phyloP scores from a whole-genome alignment of 1,140 invertebrate species.

The Eriosoma lanigerum region DNA sequence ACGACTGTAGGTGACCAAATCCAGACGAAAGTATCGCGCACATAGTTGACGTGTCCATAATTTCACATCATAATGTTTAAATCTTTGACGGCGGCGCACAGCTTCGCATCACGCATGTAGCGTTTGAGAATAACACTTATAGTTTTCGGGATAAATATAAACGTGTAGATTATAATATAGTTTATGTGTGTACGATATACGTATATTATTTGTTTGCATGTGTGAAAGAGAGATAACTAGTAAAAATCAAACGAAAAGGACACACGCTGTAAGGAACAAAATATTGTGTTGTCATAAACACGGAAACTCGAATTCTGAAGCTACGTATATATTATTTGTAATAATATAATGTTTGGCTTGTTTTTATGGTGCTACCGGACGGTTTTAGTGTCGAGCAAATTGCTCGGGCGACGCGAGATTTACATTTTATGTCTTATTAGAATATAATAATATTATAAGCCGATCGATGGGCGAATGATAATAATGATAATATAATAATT shows the following conservation, averaged over 20 bases:
- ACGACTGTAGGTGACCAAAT: neutral
- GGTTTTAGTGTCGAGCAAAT: constrained; percentile 33
- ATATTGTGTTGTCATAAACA: no score
- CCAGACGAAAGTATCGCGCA: neutral
- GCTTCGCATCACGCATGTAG: neutral
- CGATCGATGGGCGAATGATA: constrained; percentile 17
- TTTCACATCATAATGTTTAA: no score
- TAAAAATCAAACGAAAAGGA: no score
- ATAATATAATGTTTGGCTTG: neutral
- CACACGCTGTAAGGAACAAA: no score
- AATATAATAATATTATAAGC: neutral
- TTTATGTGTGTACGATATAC: no score
- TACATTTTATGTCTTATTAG: constrained; percentile 10
- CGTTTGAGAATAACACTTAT: neutral
- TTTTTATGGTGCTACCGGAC: constrained; percentile 41
- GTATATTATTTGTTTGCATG: no score
- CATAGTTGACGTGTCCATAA: neutral
- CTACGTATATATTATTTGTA: no score
- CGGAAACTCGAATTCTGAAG: no score
- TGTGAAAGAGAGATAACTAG: no score
- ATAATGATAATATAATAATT: neutral
- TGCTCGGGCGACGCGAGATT: neutral
- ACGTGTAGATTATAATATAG: no score
- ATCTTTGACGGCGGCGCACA: neutral
- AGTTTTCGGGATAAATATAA: neutral